phyloP scores from a whole-genome alignment of 2,113 vertebrate genomes.

The Amphilophus citrinellus region DNA sequence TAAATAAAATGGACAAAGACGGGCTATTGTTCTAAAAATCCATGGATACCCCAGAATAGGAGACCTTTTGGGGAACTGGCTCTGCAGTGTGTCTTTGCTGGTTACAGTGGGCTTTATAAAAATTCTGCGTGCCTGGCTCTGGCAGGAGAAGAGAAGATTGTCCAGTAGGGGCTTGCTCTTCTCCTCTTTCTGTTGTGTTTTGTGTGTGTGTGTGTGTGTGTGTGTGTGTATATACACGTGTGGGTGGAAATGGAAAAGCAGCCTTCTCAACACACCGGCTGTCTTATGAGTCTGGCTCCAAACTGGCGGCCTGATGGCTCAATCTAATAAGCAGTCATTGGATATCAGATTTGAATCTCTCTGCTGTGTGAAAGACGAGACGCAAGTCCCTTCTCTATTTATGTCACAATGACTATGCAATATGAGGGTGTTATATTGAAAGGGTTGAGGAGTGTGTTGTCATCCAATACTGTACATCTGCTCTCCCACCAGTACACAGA shows the following conservation, averaged over 20 bases:
- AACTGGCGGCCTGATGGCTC: slow-evolving; percentile 56
- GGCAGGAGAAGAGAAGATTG: slow-evolving; percentile 31
- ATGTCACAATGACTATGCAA: slow-evolving; percentile 63
- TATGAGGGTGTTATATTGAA: slow-evolving; percentile 57
- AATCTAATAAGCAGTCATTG: slow-evolving; percentile 71
- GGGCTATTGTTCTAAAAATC: slow-evolving; percentile 38
- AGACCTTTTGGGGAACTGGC: slow-evolving; percentile 9
- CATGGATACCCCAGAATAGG: slow-evolving; percentile 18
- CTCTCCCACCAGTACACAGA: slow-evolving; percentile 45
- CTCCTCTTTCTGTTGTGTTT: slow-evolving; percentile 13
- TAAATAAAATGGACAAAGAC: background rate
- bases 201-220: background rate
- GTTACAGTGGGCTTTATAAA: slow-evolving; percentile 14
- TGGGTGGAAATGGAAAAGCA: slow-evolving; percentile 44
- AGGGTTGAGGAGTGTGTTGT: slow-evolving; percentile 43
- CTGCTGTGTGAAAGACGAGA: slow-evolving; percentile 69
- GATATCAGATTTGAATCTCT: slow-evolving; percentile 62
- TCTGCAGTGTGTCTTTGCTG: background rate
- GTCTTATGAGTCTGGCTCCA: slow-evolving; percentile 67
- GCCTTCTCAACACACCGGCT: slow-evolving; percentile 46
- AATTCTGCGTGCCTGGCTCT: slow-evolving; percentile 21
- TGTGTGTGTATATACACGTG: background rate
- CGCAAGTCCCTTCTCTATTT: slow-evolving; percentile 52
- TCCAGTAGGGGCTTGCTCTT: slow-evolving; percentile 38
- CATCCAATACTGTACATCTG: slow-evolving; percentile 69